phyloP scores from a whole-genome alignment of 2,113 vertebrate genomes.

The Danionella cerebrum region DNA sequence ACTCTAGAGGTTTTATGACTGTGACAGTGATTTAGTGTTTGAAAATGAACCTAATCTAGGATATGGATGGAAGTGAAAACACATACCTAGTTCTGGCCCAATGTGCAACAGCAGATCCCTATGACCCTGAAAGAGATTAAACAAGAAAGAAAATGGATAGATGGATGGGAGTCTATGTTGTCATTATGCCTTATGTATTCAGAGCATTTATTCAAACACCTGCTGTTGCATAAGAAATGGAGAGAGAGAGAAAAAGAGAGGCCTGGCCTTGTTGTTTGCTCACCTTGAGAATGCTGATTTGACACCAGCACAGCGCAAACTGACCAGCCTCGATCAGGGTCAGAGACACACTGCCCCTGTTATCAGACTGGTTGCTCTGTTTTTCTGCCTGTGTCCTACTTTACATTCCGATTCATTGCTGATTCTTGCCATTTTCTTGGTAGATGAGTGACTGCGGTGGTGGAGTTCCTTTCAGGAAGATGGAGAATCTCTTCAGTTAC shows the following conservation, averaged over 20 bases:
- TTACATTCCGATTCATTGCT: background rate
- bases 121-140: no score
- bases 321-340: background rate
- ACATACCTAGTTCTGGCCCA: no score
- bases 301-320: background rate
- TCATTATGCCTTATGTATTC: background rate
- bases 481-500: slow-evolving; percentile 90
- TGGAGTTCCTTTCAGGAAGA: slow-evolving; percentile 81
- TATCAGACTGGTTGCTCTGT: background rate
- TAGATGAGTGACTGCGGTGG: slow-evolving; percentile 88
- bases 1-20: no score
- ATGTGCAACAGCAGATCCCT: no score
- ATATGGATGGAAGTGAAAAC: no score
- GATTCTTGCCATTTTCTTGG: background rate
- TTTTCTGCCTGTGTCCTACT: background rate
- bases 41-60: no score
- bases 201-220: background rate
- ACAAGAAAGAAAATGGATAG: no score
- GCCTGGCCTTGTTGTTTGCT: slow-evolving; percentile 18
- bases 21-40: no score
- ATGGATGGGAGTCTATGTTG: background rate
- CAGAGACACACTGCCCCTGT: background rate
- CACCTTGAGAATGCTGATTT: slow-evolving; percentile 13
- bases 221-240: slow-evolving; percentile 18
- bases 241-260: background rate